These are phyloP conservation scores for Amblyornis subalaris DNA, from an alignment of 2,113 vertebrate genomes.

Conservation along the genomic window DNA sequence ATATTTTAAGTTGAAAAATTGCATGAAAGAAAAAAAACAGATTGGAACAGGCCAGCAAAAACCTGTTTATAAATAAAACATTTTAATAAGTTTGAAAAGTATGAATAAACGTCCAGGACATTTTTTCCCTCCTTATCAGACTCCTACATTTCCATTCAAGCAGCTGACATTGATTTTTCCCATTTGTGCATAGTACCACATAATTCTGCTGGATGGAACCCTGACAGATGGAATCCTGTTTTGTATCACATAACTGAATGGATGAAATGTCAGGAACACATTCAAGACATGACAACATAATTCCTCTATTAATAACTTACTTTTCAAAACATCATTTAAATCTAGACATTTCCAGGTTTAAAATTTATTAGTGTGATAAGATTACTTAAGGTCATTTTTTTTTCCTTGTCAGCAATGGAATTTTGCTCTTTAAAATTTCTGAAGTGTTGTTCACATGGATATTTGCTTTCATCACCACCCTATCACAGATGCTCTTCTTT, in stretches of 20 bases:
- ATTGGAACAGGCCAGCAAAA: not conserved
- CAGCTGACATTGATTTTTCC: slow-evolving; percentile 70
- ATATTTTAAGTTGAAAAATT: not conserved
- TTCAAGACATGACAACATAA: slow-evolving; percentile 56
- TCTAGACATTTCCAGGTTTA: slow-evolving; percentile 56
- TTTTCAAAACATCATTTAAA: slow-evolving; percentile 64
- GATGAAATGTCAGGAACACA: slow-evolving; percentile 65
- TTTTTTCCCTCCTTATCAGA: slow-evolving; percentile 66
- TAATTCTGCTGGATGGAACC: slow-evolving; percentile 34
- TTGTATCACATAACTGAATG: slow-evolving; percentile 48
- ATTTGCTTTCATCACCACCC: not conserved
- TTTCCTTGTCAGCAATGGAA: slow-evolving; percentile 1
- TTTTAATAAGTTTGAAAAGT: slow-evolving; percentile 8
- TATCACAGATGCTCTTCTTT: not conserved
- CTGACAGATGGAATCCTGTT: slow-evolving; percentile 58
- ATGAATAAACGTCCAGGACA: slow-evolving; percentile 13
- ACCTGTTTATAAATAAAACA: slow-evolving; percentile 8
- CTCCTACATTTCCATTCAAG: slow-evolving; percentile 61
- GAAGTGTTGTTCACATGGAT: not conserved
- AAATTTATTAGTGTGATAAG: slow-evolving; percentile 44
- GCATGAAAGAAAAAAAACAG: not conserved
- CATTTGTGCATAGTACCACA: slow-evolving; percentile 57
- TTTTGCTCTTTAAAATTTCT: slow-evolving; percentile 28
- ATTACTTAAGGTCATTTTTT: slow-evolving; percentile 49
- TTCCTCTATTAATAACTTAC: slow-evolving; percentile 63